A percentile compares a stretch with the other conserved stretches of the same genome.
These are phyloP conservation scores for Centropristis striata DNA, from an alignment of 2,113 vertebrate genomes.

Conservation along the genomic window DNA sequence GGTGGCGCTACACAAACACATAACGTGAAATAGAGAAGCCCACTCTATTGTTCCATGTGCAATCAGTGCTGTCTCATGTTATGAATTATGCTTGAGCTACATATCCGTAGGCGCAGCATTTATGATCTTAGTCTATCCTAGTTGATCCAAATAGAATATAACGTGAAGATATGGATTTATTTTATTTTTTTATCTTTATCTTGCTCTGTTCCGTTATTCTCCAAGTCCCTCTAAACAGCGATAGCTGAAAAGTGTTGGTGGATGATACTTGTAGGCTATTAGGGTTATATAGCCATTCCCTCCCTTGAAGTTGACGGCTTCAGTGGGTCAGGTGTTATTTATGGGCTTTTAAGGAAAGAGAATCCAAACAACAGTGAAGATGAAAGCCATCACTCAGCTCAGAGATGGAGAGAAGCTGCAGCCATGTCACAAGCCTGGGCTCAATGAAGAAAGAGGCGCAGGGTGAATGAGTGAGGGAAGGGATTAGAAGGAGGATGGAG, in stretches of 20 bases:
- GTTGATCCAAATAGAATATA: conserved; percentile 18
- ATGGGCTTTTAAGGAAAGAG: conserved; percentile 58
- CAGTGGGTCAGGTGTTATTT: conserved; percentile 59
- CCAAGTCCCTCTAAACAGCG: conserved; percentile 16
- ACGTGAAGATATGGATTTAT: conserved; percentile 2
- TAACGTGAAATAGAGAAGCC: conserved; percentile 67
- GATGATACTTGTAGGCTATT: conserved; percentile 41
- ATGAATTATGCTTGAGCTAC: conserved; percentile 47
- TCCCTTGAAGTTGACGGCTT: conserved; percentile 38
- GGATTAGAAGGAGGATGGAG: conserved; percentile 34
- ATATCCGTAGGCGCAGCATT: conserved; percentile 32
- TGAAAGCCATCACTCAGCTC: conserved; percentile 67
- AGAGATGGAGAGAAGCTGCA: conserved; percentile 29
- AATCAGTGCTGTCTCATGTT: conserved; percentile 67
- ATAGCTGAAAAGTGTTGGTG: conserved; percentile 5
- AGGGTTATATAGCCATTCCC: conserved; percentile 42
- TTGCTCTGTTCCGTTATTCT: conserved; percentile 21
- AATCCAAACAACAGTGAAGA: conserved; percentile 47
- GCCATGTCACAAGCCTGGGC: conserved; percentile 30
- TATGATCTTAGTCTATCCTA: conserved; percentile 13
- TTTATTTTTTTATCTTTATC: conserved; percentile 24
- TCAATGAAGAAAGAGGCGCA: conserved; percentile 20
- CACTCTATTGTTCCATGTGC: conserved; percentile 68
- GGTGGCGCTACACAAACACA: conserved; percentile 74
- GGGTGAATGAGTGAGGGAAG: conserved; percentile 22